Evolutionary conservation across 2,888 invertebrate species (phyloP), one percentile per base, ranked within the genome.

Genomic region (Caenorhabditis macrosperma): DNA sequence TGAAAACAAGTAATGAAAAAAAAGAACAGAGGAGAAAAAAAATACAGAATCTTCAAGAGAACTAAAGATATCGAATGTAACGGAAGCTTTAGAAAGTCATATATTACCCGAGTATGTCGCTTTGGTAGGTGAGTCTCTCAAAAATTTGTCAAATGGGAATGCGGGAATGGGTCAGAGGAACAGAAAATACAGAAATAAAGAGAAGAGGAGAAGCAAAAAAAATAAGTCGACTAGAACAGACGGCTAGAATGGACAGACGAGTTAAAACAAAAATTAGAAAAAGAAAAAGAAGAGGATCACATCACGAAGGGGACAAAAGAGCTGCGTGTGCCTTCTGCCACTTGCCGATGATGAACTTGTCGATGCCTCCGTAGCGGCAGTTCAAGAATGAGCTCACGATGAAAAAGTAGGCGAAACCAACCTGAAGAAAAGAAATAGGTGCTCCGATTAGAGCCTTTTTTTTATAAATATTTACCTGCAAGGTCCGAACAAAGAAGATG

Each of bases 301-400:
- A 26, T 69, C 38, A 52, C 4, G 26, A 26, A 52, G 52, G 15
- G n/a, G 52, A 52, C 3, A 38, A 15, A 9, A 60, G 10, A 20
- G 33, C 12, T 66, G 66, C 30, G 5, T 26, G 20, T 5, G 83
- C 71, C 26, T 60, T 41, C 38, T 64, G 66, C 86, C 86, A 89
- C 22, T 63, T 74, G 15, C 33, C 30, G 28, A 83, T 82, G 15
- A 88, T 82, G 41, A 85, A 82, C 20, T 84, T 80, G 76, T 89
- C 89, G 75, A 89, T 88, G 38, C 89, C 88, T 44, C 89, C 89
- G 77, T 88, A 88, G 24, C 80, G 26, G 57, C 77, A 85, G 50
- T 82, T 83, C 24, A 89, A 77, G 66, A 84, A 78, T n/a, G 78
- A 38, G 61, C 86, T 87, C 52, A 75, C 78, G 28, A 88, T 55